Evolutionary conservation across 1,140 invertebrate species (phyloP), one percentile per base, ranked within the genome.

Genomic region (Orchestia grillus): DNA sequence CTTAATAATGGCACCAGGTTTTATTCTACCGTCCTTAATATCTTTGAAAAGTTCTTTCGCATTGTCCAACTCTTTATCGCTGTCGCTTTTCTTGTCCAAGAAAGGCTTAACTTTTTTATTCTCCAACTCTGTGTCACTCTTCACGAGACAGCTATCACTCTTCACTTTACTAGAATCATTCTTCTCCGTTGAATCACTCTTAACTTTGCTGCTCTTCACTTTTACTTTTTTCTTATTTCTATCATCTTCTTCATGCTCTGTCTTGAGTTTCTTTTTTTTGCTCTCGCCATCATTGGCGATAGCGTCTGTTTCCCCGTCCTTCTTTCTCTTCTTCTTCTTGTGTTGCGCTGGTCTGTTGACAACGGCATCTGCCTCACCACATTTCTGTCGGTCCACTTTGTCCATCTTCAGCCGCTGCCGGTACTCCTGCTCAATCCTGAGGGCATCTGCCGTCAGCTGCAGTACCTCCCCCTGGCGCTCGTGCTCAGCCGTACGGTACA

Each of bases 391-490:
- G 44, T 96, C 96, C n/a, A 97, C 97, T 96, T 97, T 97, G 43
- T 97, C 97, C 87, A 97, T 96, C 96, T 97, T 97, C 95, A 97
- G 96, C 94, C 97, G 97, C 45, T 97, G 97, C 44, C 97, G 96
- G 96, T 97, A 97, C 95, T 98, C 97, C 44, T 97, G 97, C 94
- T 97, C 97, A 28, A 97, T 97, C 96, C 97, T 97, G n/a, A 97
- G 97, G 3, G 97, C 96, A 96, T 97, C 96, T 3, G 97, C 96
- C 96, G 98, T 98, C 88, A 98, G 98, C 88, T 98, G 98, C 96
- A 98, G 98, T 15, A 98, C 96, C 0, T 97, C 97, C 96, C 97
- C 97, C 95, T 97, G 97, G 87, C 98, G 98, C 0, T 98, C 98
- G 15, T 96, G 96, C 97, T 97, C 95, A 97, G 96, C 97, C 0